These are phyloP conservation scores for Trogon melanurus DNA, from an alignment of 2,113 vertebrate genomes.

Conservation along the genomic window DNA sequence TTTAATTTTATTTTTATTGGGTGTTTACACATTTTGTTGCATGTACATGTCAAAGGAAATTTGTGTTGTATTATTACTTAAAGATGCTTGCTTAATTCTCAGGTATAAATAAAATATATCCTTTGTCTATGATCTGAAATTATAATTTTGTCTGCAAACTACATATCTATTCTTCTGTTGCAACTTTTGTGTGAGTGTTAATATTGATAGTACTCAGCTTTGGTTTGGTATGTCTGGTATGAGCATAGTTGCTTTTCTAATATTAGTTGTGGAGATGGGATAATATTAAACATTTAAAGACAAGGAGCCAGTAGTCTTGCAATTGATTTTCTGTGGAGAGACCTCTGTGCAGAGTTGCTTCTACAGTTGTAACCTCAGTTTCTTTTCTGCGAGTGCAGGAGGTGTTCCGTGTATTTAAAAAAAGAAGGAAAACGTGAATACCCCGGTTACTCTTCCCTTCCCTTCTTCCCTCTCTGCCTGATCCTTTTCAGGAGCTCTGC, in stretches of 20 bases:
- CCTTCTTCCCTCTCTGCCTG: background rate
- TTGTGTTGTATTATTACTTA: slow-evolving; percentile 5
- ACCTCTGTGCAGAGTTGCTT: background rate
- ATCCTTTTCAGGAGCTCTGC: background rate
- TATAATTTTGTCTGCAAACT: slow-evolving; percentile 31
- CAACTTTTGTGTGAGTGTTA: background rate
- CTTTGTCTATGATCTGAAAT: background rate
- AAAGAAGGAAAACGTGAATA: background rate
- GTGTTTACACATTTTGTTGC: slow-evolving; percentile 2
- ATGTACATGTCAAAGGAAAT: background rate
- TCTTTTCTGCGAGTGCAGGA: background rate
- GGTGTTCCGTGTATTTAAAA: background rate
- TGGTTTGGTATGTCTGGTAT: slow-evolving; percentile 31
- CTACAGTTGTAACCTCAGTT: background rate
- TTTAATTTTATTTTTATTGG: slow-evolving; percentile 43
- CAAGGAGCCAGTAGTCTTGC: slow-evolving; percentile 47
- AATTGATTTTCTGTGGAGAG: slow-evolving; percentile 51
- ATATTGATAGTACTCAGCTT: background rate
- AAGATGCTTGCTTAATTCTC: slow-evolving; percentile 16
- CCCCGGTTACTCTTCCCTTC: background rate
- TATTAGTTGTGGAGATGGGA: slow-evolving; percentile 27
- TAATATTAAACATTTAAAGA: slow-evolving; percentile 63
- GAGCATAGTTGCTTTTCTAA: slow-evolving; percentile 1
- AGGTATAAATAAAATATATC: slow-evolving; percentile 14
- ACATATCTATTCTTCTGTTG: background rate